These are phyloP conservation scores for Stegodyphus mimosarum DNA, from an alignment of 1,140 invertebrate species.

Conservation along the genomic window DNA sequence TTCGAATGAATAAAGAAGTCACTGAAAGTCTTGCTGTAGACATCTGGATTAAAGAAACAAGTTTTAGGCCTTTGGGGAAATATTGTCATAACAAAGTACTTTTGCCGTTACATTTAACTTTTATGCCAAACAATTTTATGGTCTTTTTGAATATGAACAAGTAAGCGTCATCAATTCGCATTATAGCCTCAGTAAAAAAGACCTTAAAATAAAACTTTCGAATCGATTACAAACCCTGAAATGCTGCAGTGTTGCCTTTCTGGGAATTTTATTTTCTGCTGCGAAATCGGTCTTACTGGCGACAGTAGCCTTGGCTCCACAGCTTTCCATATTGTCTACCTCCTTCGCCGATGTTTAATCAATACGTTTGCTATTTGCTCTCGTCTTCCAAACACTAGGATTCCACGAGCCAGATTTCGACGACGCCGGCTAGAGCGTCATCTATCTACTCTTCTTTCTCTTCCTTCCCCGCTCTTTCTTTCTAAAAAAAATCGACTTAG, in stretches of 20 bases:
- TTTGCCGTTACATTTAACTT: no score
- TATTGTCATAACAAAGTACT: no score
- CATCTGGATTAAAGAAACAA: no score
- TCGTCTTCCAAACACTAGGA: slow-evolving; percentile 43
- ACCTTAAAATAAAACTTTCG: slow-evolving; percentile 12
- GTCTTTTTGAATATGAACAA: no score
- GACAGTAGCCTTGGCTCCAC: slow-evolving; percentile 48
- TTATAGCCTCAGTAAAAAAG: neutral
- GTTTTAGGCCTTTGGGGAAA: no score
- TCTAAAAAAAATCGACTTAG: slow-evolving; percentile 46
- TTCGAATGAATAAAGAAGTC: no score
- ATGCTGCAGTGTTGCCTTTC: slow-evolving; percentile 14
- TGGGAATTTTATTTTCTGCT: slow-evolving; percentile 29
- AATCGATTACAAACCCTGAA: slow-evolving; percentile 27
- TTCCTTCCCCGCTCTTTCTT: slow-evolving; percentile 1
- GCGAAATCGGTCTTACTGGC: slow-evolving; percentile 11
- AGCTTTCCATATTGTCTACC: slow-evolving; percentile 58
- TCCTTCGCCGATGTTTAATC: slow-evolving; percentile 53
- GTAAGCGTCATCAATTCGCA: no score
- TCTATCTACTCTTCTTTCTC: slow-evolving; percentile 34
- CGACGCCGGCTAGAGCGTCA: slow-evolving; percentile 35
- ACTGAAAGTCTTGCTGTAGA: no score
- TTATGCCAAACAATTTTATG: no score
- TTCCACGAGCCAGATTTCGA: slow-evolving; percentile 55
- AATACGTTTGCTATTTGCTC: slow-evolving; percentile 59